Conservation (phyloP, 1,140 invertebrate genomes). For the Lucilia cuprina region DNA sequence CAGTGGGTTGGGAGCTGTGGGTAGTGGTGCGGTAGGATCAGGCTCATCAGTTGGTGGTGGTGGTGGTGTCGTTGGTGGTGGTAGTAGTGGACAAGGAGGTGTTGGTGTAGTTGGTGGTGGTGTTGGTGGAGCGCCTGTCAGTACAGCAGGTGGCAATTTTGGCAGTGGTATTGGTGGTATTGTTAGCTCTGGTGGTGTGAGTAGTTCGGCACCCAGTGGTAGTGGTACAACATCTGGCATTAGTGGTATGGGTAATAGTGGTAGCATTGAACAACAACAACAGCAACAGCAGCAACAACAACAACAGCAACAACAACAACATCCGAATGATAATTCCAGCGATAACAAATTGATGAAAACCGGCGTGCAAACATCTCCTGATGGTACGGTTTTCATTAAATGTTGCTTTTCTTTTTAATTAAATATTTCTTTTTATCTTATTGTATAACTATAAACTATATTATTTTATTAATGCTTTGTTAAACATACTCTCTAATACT, state of each 20-base stretch:
- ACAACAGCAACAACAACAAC: slow-evolving; percentile 43
- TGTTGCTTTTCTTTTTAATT: background rate
- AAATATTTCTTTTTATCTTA: background rate
- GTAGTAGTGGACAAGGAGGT: slow-evolving; percentile 45
- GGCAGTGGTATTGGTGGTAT: slow-evolving; percentile 55
- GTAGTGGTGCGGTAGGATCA: slow-evolving; percentile 44
- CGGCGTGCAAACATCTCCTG: slow-evolving; percentile 92
- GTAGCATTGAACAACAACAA: slow-evolving; percentile 34
- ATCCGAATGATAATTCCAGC: slow-evolving; percentile 62
- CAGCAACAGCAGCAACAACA: slow-evolving; percentile 20
- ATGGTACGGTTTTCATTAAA: slow-evolving; percentile 70
- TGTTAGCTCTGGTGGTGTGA: slow-evolving; percentile 33
- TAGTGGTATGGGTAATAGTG: slow-evolving; percentile 41
- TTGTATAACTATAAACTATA: background rate
- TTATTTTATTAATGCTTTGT: background rate
- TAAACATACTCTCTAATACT: background rate
- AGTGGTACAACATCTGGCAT: slow-evolving; percentile 42
- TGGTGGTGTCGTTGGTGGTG: slow-evolving; percentile 49
- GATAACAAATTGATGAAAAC: slow-evolving; percentile 70
- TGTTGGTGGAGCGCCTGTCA: slow-evolving; percentile 55
- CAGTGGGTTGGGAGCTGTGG: slow-evolving; percentile 54
- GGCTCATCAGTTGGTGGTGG: slow-evolving; percentile 44
- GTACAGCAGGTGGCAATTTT: slow-evolving; percentile 51
- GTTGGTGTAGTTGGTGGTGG: slow-evolving; percentile 53
- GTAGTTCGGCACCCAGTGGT: slow-evolving; percentile 39